Conservation (phyloP, 2,888 invertebrate species). For the Hydriomena furcata region DNA sequence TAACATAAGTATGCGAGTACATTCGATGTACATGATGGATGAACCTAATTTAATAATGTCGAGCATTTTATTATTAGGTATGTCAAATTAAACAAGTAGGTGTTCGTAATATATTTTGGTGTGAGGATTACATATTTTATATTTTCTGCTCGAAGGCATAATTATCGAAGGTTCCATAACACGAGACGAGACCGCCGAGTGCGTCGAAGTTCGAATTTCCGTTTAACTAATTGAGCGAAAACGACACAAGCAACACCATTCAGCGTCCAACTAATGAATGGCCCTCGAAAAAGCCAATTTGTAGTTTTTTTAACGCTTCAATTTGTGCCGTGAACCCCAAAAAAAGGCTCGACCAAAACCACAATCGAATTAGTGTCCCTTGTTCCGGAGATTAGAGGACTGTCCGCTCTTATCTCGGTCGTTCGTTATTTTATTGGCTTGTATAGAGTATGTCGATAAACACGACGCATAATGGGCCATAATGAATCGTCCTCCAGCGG, state of each 20-base stretch:
- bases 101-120: no score
- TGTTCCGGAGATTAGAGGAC: constrained; percentile 83
- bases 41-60: not conserved
- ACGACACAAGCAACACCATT: constrained; percentile 78
- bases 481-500: constrained; percentile 80
- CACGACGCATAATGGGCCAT: constrained; percentile 81
- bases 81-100: no score
- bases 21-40: not conserved
- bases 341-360: constrained; percentile 80
- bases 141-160: not conserved
- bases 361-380: constrained; percentile 84
- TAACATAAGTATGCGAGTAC: not conserved
- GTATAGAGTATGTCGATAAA: constrained; percentile 82
- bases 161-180: not conserved
- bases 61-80: no score
- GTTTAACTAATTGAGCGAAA: constrained; percentile 83
- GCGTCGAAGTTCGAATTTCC: constrained; percentile 62
- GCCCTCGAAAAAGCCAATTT: constrained; percentile 78
- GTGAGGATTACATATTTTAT: no score
- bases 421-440: constrained; percentile 84
- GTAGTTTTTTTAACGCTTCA: constrained; percentile 83
- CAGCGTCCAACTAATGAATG: constrained; percentile 79
- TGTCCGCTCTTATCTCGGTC: constrained; percentile 82
- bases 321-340: constrained; percentile 81
- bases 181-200: constrained; percentile 23